Evolutionary conservation across 2,888 invertebrate species (phyloP), one percentile per base, ranked within the genome.

Genomic region (Macaria liturata): DNA sequence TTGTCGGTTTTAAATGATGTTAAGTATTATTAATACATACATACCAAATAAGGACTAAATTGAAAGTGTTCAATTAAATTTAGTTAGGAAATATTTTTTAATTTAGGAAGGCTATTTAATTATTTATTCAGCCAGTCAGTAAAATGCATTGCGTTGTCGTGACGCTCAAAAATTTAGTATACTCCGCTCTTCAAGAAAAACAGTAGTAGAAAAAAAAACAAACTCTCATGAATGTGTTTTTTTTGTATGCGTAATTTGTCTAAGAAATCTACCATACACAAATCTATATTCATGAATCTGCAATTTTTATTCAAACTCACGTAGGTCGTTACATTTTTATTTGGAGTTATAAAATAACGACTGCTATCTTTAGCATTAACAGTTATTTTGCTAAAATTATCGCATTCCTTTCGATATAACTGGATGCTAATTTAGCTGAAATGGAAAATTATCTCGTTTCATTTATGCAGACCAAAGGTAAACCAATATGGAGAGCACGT

Each of bases 281-380:
- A 56, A 74, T 69, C 60, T 66, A 59, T 71, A 71, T 74, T 75
- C 71, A 76, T 74, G 71, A 74, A 61, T 54, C 59, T 58, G 54
- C 58, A 53, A 66, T 70, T 71, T 68, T 69, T 71, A 77, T 77
- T 73, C 66, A 59, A 45, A 64, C 69, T 69, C 69, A 72, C 69
- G 63, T 70, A 65, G 62, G 59, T 54, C 55, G 62, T 68, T 63
- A 52, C 55, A 63, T 71, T 70, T 59, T 68, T 55, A 65, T 67
- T 67, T 49, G 50, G 45, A 64, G 49, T 67, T 60, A 61, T 67
- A 66, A 69, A 66, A 67, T 61, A 64, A 58, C 49, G 50, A 46
- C 40, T 51, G 48, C 48, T 53, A 58, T 58, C 42, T 54, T 54
- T 47, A 43, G 45, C n/a, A 46, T 51, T 58, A 64, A 57, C 39